phyloP scores from a whole-genome alignment of 2,797 vertebrate species.

The Pangasius krempfi region DNA sequence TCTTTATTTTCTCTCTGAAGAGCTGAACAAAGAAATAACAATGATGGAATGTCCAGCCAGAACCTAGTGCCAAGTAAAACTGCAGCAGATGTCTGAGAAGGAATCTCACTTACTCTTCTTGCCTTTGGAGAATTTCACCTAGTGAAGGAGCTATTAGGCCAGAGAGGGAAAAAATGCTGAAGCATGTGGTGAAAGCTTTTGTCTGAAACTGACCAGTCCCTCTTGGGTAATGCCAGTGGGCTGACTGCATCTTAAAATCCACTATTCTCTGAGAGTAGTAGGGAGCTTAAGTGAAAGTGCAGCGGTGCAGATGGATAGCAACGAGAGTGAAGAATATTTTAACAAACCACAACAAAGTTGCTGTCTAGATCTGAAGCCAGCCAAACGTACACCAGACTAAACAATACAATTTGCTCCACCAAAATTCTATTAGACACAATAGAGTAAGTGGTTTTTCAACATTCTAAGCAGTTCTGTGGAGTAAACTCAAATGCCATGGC shows the following conservation, averaged over 20 bases:
- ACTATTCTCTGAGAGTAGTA: constrained; percentile 18
- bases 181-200: constrained; percentile 50
- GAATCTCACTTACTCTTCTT: constrained; percentile 63
- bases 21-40: constrained; percentile 68
- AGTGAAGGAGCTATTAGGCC: constrained; percentile 48
- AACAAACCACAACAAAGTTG: constrained; percentile 23
- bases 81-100: constrained; percentile 66
- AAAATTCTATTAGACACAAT: constrained; percentile 15
- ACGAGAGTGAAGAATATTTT: constrained; percentile 17
- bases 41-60: constrained; percentile 64
- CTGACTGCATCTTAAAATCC: constrained; percentile 23
- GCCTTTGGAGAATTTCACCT: constrained; percentile 58
- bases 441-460: not conserved
- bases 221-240: constrained; percentile 41
- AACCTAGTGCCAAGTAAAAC: constrained; percentile 64
- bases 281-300: constrained; percentile 38
- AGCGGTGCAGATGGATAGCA: constrained; percentile 35
- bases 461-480: constrained; percentile 6
- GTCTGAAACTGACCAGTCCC: constrained; percentile 56
- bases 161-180: constrained; percentile 8
- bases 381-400: constrained; percentile 32
- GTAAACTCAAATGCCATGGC: not conserved
- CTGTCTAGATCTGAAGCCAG: constrained; percentile 9
- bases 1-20: constrained; percentile 66
- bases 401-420: constrained; percentile 17